These are phyloP conservation scores for Drepana arcuata DNA, from an alignment of 1,140 invertebrate genomes.

Conservation along the genomic window DNA sequence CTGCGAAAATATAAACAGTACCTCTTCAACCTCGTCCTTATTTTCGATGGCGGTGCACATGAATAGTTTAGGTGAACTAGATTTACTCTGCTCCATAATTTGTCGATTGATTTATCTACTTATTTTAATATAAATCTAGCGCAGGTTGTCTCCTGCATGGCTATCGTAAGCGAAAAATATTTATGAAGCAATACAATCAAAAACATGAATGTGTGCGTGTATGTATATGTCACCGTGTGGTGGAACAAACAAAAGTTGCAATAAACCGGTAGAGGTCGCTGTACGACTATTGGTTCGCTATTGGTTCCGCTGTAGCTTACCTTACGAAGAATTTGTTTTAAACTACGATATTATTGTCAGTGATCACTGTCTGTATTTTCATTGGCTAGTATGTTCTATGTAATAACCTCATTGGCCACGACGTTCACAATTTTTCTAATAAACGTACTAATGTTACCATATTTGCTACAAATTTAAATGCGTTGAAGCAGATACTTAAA, in stretches of 20 bases:
- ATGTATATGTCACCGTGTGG: constrained; percentile 22
- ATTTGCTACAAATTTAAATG: too few relatives aligned
- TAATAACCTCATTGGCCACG: too few relatives aligned
- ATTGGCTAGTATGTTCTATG: too few relatives aligned
- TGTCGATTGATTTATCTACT: constrained; percentile 55
- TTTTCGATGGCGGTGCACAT: constrained; percentile 80
- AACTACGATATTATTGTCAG: too few relatives aligned
- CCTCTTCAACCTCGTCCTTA: constrained; percentile 88
- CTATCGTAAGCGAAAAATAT: constrained; percentile 72
- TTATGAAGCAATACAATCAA: constrained; percentile 60
- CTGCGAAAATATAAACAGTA: constrained; percentile 72
- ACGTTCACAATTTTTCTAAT: too few relatives aligned
- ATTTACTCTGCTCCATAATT: constrained; percentile 75
- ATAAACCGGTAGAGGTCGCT: constrained; percentile 21
- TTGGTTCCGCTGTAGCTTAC: too few relatives aligned
- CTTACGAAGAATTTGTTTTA: too few relatives aligned
- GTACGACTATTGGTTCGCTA: too few relatives aligned
- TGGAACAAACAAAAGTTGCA: constrained; percentile 21
- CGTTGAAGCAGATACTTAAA: too few relatives aligned
- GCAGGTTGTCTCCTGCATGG: constrained; percentile 71
- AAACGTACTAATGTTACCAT: too few relatives aligned
- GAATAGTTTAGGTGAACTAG: constrained; percentile 72
- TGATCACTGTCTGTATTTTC: too few relatives aligned
- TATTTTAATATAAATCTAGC: constrained; percentile 64
- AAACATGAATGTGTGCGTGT: constrained; percentile 38